A percentile compares a stretch with the other conserved stretches of the same genome.
Conservation (phyloP, 2,888 invertebrate genomes). For the Chrysotoxum bicinctum region DNA sequence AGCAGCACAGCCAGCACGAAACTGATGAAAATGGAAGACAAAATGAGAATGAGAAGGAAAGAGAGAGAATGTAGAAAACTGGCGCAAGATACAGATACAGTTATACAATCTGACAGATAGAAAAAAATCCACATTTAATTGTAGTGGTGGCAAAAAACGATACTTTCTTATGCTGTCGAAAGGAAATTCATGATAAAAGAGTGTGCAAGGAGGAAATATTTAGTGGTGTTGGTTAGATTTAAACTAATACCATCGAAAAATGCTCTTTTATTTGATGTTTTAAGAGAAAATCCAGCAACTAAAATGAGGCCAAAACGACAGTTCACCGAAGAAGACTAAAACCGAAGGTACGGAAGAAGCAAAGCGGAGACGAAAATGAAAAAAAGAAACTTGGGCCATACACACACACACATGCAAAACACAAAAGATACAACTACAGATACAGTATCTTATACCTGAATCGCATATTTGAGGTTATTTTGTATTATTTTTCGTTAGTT, state of each 20-base stretch:
- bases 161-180: constrained; percentile 54
- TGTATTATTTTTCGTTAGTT: constrained; percentile 53
- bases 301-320: constrained; percentile 65
- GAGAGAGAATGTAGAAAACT: constrained; percentile 57
- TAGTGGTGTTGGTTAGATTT: constrained; percentile 14
- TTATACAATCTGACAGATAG: constrained; percentile 40
- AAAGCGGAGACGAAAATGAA: constrained; percentile 2
- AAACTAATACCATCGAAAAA: constrained; percentile 9
- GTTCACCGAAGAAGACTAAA: constrained; percentile 20
- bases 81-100: constrained; percentile 60
- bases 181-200: constrained; percentile 60
- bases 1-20: constrained; percentile 43
- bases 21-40: constrained; percentile 42
- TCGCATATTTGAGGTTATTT: constrained; percentile 72
- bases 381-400: constrained; percentile 35
- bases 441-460: constrained; percentile 73
- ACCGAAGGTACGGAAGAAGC: constrained; percentile 31
- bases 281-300: constrained; percentile 50
- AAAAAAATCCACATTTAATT: constrained; percentile 22
- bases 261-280: constrained; percentile 43
- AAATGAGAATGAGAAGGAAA: constrained; percentile 46
- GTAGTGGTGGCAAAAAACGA: constrained; percentile 22
- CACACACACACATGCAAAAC: constrained; percentile 50
- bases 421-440: constrained; percentile 73
- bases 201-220: constrained; percentile 40